Percentiles rank a stretch among this genome's conserved stretches.
These are phyloP conservation scores for Ivindomyrus marchei DNA, from an alignment of 2,113 vertebrate genomes.

Conservation along the genomic window DNA sequence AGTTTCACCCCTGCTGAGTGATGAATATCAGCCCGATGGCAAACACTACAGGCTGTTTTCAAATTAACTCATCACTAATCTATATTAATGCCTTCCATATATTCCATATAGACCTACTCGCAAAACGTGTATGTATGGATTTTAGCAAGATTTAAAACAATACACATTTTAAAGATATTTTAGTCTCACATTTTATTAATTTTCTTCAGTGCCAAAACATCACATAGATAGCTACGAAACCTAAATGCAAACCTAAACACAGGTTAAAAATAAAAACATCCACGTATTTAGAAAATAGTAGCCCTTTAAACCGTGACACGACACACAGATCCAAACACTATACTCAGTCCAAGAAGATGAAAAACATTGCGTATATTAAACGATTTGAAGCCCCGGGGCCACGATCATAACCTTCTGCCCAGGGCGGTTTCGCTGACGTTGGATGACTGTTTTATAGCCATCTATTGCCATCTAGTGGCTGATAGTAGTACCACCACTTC, in stretches of 20 bases:
- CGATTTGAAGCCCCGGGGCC: neutral
- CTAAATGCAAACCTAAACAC: slow-evolving; percentile 45
- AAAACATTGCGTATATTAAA: neutral
- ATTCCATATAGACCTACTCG: neutral
- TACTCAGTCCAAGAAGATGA: slow-evolving; percentile 10
- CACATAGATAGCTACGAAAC: slow-evolving; percentile 39
- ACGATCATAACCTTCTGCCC: neutral
- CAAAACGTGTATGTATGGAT: neutral
- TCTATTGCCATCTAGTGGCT: slow-evolving; percentile 14
- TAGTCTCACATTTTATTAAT: slow-evolving; percentile 39
- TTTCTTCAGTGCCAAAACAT: slow-evolving; percentile 38
- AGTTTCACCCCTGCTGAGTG: neutral
- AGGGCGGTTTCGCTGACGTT: neutral
- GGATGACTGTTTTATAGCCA: neutral
- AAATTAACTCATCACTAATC: neutral
- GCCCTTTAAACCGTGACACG: slow-evolving; percentile 61
- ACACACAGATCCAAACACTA: slow-evolving; percentile 36
- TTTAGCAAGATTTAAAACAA: neutral
- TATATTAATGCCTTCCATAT: neutral
- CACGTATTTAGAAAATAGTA: slow-evolving; percentile 50
- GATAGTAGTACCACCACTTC: neutral
- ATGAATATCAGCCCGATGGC: neutral
- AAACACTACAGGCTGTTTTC: neutral
- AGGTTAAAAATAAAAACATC: slow-evolving; percentile 1
- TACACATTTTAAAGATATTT: neutral